Evolutionary conservation across 1,140 invertebrate genomes (phyloP), one percentile per base, ranked within the genome.

Genomic region (Achatina immaculata): DNA sequence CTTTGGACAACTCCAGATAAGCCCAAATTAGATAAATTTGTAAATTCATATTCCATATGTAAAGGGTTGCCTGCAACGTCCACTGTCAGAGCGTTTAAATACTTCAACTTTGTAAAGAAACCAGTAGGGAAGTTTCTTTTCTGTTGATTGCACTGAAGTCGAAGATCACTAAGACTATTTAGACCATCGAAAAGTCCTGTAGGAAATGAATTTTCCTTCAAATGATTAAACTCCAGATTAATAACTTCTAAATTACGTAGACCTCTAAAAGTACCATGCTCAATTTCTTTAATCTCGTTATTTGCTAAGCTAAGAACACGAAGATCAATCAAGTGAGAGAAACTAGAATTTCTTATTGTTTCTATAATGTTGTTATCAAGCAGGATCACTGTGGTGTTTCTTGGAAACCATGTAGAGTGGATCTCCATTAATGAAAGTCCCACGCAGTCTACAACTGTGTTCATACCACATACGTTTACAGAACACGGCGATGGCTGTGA

Each of bases 171-270:
- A 4, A 69, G 21, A 21, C 36, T 2, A n/a, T 24, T 16, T 2
- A 69, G 40, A 40, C 19, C 2, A 24, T 69, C 68, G 42, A 69
- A 69, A 9, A 69, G 0, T 43, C 42, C 42, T 42, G 40, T 0
- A 19, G 68, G 21, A 42, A 40, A 43, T 19, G n/a, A 24, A n/a
- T 40, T 11, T 42, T 43, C 4, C 1, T 24, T 69, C 24, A 69
- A 43, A 19, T 43, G 36, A 43, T 69, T 69, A 69, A 9, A 40
- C 19, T 69, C 68, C 14, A 69, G 68, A 69, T 69, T 43, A 9
- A 69, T 34, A 2, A 28, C 21, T 42, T 69, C 24, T 28, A 69
- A 28, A 28, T 69, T 69, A 1, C 2, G 36, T 69, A 69, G 36
- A 28, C 68, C 36, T 42, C 42, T 69, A 38, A 69, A 69, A 69